Percentiles rank a stretch among this genome's conserved stretches.
Conservation (phyloP, 2,888 invertebrate genomes). For the Abrostola tripartita region DNA sequence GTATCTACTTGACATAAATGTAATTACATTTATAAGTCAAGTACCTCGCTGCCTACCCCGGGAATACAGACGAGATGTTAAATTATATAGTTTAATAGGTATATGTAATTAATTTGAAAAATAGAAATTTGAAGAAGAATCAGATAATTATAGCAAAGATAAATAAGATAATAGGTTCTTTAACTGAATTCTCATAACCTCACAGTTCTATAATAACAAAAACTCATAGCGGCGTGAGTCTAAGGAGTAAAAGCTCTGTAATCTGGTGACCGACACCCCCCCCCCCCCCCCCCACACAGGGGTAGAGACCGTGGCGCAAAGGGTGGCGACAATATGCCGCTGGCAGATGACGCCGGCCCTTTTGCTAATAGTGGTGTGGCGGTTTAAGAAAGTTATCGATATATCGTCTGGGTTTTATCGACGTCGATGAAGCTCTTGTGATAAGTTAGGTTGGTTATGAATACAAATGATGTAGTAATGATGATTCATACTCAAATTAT, state of each 20-base stretch:
- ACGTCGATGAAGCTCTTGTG: background rate
- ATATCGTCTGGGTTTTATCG: background rate
- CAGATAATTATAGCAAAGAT: too few species aligned
- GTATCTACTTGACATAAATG: too few species aligned
- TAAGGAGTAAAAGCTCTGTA: conserved; percentile 46
- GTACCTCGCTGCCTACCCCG: too few species aligned
- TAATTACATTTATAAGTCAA: too few species aligned
- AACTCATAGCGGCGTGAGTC: conserved; percentile 29
- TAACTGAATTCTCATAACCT: background rate
- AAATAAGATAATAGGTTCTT: too few species aligned
- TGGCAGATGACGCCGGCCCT: conserved; percentile 80
- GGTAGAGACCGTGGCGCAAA: conserved; percentile 50
- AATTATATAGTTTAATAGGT: too few species aligned
- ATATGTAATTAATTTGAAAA: too few species aligned
- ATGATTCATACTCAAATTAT: too few species aligned
- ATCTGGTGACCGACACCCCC: conserved; percentile 48
- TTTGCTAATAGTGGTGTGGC: conserved; percentile 47
- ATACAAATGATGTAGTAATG: conserved; percentile 2
- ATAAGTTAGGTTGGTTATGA: background rate
- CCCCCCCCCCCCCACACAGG: conserved; percentile 24
- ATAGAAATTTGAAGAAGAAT: too few species aligned
- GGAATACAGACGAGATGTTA: too few species aligned
- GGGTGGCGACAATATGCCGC: conserved; percentile 78
- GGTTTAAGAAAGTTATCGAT: conserved; percentile 33
- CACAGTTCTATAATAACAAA: conserved; percentile 11